Evolutionary conservation across 2,888 invertebrate genomes (phyloP), one percentile per base, ranked within the genome.

Genomic region (Xanthorhoe designata): DNA sequence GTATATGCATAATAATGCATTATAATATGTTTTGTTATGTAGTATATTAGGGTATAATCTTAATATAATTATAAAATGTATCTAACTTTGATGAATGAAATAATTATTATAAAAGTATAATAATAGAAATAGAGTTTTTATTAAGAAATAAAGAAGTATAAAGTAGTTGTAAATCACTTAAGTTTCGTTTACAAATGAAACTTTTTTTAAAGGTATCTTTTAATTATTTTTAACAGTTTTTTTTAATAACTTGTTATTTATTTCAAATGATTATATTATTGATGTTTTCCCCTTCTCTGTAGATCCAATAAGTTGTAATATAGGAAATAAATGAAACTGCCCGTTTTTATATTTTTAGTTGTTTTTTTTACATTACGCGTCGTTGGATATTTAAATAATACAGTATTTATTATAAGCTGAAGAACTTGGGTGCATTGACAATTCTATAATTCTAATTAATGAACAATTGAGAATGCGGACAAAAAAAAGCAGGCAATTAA

Each of bases 241-340:
- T 89, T 89, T 85, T 80, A 79, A 86, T 90, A 91, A 90, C 87
- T 91, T 92, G 93, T 93, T 93, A 93, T 93, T 93, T 93, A 93
- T 93, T 93, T 92, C 89, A 93, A 92, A 92, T 91, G 92, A 92
- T 91, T 92, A 92, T 92, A 91, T 89, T 90, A 91, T 89, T 86
- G 86, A 89, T 87, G 91, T 92, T 91, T 88, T 88, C 82, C 79
- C 66, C 81, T 90, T 88, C 86, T 84, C 78, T 85, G 88, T 91
- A 91, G 90, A 84, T 83, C 81, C 86, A 80, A 84, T 92, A 91
- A 89, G 87, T 91, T 91, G 90, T 92, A 91, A 89, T 84, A 88
- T 92, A 92, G 87, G 87, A 84, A 71, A 85, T 88, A 90, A 82
- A 87, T 76, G 84, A 91, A 91, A 92, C 92, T 92, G 92, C 92